Conservation (phyloP, 2,888 invertebrate species). For the Mythimna impura region DNA sequence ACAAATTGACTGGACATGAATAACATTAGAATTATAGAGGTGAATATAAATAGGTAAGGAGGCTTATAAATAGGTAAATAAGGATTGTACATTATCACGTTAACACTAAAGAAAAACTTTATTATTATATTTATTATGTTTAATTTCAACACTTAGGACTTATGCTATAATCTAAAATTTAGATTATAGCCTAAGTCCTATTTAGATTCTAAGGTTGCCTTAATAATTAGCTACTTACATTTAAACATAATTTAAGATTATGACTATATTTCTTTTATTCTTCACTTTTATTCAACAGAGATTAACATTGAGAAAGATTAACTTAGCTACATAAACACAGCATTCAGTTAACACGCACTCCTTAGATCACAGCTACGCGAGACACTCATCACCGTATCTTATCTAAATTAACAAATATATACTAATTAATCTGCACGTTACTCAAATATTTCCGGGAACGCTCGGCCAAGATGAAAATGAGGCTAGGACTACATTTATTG, state of each 20-base stretch:
- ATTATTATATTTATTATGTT: not conserved
- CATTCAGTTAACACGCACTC: not conserved
- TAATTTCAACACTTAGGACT: slow-evolving; percentile 13
- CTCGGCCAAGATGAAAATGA: not conserved
- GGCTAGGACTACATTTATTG: not conserved
- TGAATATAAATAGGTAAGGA: too few relatives aligned
- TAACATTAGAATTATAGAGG: too few relatives aligned
- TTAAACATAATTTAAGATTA: not conserved
- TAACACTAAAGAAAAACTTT: not conserved
- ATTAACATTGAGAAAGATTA: slow-evolving; percentile 36
- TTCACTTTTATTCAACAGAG: slow-evolving; percentile 28
- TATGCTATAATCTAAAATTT: not conserved
- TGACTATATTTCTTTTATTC: not conserved
- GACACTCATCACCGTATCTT: not conserved
- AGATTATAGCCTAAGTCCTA: too few relatives aligned
- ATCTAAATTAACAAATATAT: not conserved
- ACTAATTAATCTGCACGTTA: not conserved
- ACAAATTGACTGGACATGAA: too few relatives aligned
- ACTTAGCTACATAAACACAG: slow-evolving; percentile 16
- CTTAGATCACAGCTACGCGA: slow-evolving; percentile 33
- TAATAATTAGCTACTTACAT: slow-evolving; percentile 9
- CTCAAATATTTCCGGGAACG: not conserved
- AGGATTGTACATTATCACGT: not conserved
- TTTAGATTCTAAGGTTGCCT: too few relatives aligned
- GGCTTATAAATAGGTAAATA: too few relatives aligned